phyloP scores from a whole-genome alignment of 2,888 invertebrate species.

The Icerya purchasi region DNA sequence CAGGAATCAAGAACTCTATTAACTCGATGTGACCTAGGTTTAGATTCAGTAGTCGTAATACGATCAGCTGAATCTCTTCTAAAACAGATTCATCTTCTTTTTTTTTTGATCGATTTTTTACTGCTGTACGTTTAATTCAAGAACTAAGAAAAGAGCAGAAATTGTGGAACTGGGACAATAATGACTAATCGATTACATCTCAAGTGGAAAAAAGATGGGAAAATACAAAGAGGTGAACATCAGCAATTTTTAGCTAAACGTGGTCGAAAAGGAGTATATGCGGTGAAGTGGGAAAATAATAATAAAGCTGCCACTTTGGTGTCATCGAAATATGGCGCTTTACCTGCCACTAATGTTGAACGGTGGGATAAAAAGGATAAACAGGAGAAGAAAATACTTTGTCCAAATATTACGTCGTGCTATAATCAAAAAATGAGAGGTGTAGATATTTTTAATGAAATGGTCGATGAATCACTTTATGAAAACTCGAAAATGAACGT shows the following conservation, averaged over 20 bases:
- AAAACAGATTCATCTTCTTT: too few relatives aligned
- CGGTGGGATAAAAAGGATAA: constrained; percentile 1
- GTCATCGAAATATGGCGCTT: not conserved
- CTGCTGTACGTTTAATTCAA: too few relatives aligned
- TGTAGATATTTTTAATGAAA: not conserved
- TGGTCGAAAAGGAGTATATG: not conserved
- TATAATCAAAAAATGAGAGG: not conserved
- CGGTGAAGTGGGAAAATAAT: not conserved
- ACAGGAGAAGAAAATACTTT: too few relatives aligned
- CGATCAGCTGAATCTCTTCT: too few relatives aligned
- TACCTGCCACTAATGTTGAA: not conserved
- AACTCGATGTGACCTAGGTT: too few relatives aligned
- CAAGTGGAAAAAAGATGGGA: not conserved
- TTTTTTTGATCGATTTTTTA: too few relatives aligned
- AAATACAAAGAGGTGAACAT: not conserved
- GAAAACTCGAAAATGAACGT: not conserved
- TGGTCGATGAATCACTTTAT: not conserved
- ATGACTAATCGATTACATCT: not conserved
- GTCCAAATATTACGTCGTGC: not conserved
- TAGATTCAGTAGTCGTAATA: too few relatives aligned
- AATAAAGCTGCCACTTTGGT: not conserved
- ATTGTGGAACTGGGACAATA: not conserved
- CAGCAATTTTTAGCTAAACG: not conserved
- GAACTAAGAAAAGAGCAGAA: too few relatives aligned
- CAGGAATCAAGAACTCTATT: too few relatives aligned